Evolutionary conservation across 2,888 invertebrate species (phyloP), one percentile per base, ranked within the genome.

Genomic region (Eilema sororculum): DNA sequence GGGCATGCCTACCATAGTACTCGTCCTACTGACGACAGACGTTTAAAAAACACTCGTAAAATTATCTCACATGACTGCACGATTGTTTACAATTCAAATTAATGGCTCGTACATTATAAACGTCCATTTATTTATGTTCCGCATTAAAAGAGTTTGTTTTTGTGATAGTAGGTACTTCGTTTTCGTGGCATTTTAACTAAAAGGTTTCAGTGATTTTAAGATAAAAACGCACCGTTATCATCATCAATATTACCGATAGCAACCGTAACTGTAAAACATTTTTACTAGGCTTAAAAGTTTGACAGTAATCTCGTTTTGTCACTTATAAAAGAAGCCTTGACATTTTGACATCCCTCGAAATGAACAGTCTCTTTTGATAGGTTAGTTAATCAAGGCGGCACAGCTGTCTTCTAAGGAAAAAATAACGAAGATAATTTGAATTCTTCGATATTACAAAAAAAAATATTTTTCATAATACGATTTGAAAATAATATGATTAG

Each of bases 71-170:
- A 82, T 81, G 85, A 85, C 81, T 83, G 85, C 82, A 74, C 77
- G 77, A 81, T 82, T 78, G 87, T 86, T 80, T 84, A 88, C 88
- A 86, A 86, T 87, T 85, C 79, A 86, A 87, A 87, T 89, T 89
- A 90, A 90, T 91, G 87, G 87, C 78, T 86, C 79, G 85, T 82
- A 85, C 86, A 86, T 85, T 87, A 85, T 84, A 83, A 86, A 86
- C 85, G 82, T 71, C 77, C 82, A 79, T 89, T 84, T 91, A 91
- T 91, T 91, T 87, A 86, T 84, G 86, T 86, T 83, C 77, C 76
- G 80, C 85, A 87, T 89, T 88, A 89, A 84, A 84, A 77, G 63
- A 76, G 82, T 87, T 87, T 85, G 84, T 86, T 87, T 80, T 89
- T 86, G 12, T 24, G 58, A 25, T 12, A n/a, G 75, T 70, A 69